Base-by-base conservation (phyloP, 1,140 invertebrate species). In the Zaprionus taronus region DNA sequence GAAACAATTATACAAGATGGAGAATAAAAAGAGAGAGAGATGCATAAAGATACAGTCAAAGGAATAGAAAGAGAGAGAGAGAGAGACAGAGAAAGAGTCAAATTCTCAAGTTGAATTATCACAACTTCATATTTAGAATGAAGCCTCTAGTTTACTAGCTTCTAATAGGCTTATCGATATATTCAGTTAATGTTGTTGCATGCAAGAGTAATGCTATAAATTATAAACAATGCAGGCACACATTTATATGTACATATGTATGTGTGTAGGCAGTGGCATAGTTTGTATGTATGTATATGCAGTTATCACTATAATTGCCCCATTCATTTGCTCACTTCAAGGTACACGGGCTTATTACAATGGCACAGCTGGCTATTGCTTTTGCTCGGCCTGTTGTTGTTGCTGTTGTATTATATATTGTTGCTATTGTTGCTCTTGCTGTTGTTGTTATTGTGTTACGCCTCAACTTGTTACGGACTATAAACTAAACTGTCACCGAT, bases 401-500 rank as follows among this genome's bases (percentile, higher is more conserved):
- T 41, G 73, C 38, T 57, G 49, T 56, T 58, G 53, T 57, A 47
- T 20, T 24, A 20, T 51, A 24, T 51, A 51, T 51, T 68, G 14
- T 60, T 36, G 11, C 41, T 7, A 47, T n/a, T 6, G 22, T 73
- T 64, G 31, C 44, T 63, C 55, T 47, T 41, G 65, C 34, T 55
- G 57, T 62, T 57, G 41, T 41, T 60, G 49, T 64, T 71, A 53
- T 71, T 49, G 47, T 49, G 49, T 72, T 89, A 76, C 65, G 73
- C 77, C 74, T 80, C 68, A 70, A 68, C 65, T 73, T 83, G 81
- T 71, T 69, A 53, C 41, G 63, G 84, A 49, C 81, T 65, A 90
- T 90, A 84, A 89, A 87, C 81, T 72, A 89, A 84, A 83, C 81
- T 87, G 81, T 90, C 84, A 84, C 79, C 63, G 53, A 81, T 75